phyloP scores from a whole-genome alignment of 1,140 invertebrate genomes.

The Hydropsyche tenuis region DNA sequence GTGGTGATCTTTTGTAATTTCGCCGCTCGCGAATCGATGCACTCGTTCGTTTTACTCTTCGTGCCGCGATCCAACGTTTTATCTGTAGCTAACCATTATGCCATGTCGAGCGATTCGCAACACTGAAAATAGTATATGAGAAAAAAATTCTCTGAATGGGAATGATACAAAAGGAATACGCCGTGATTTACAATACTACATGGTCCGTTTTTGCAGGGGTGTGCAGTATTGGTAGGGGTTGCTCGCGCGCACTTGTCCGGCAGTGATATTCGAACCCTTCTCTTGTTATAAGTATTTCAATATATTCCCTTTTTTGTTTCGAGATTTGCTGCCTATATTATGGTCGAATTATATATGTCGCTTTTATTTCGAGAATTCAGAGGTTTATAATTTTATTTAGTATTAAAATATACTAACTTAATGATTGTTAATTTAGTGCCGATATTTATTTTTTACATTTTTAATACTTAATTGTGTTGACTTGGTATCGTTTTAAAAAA shows the following conservation, averaged over 20 bases:
- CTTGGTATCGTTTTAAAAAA: too few relatives aligned
- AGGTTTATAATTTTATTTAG: too few relatives aligned
- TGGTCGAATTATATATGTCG: too few relatives aligned
- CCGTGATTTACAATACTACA: slow-evolving; percentile 9
- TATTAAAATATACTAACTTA: too few relatives aligned
- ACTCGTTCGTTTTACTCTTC: neutral
- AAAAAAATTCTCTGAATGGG: slow-evolving; percentile 1
- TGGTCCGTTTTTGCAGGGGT: slow-evolving; percentile 15
- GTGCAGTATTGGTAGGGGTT: neutral
- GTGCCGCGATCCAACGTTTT: neutral
- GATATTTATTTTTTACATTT: too few relatives aligned
- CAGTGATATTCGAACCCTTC: neutral
- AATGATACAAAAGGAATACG: slow-evolving; percentile 12
- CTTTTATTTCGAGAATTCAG: too few relatives aligned
- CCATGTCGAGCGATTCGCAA: neutral
- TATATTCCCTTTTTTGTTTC: too few relatives aligned
- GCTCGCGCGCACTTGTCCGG: neutral
- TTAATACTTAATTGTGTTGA: too few relatives aligned
- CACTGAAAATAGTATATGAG: slow-evolving; percentile 13
- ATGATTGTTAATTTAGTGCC: too few relatives aligned
- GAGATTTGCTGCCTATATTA: too few relatives aligned
- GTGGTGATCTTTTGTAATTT: slow-evolving; percentile 8
- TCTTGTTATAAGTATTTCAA: neutral
- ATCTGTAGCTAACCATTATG: neutral
- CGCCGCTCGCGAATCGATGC: slow-evolving; percentile 1